These are phyloP conservation scores for Dissostichus mawsoni DNA, from an alignment of 2,113 vertebrate genomes.

Conservation along the genomic window DNA sequence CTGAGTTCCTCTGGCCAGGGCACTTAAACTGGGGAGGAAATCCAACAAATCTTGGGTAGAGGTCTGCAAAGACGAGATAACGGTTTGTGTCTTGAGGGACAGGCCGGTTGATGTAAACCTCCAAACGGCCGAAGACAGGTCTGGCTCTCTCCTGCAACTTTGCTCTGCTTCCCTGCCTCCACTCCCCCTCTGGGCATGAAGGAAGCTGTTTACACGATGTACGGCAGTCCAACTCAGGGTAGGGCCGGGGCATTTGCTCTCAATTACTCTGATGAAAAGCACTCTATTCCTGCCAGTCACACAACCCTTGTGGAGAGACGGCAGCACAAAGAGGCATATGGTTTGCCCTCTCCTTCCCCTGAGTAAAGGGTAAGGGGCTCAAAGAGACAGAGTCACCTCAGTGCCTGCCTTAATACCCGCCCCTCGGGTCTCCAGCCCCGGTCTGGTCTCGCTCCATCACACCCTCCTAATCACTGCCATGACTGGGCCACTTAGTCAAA, in stretches of 20 bases:
- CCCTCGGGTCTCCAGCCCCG: conserved; percentile 42
- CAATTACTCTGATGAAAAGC: conserved; percentile 80
- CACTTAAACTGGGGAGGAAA: conserved; percentile 45
- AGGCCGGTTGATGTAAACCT: conserved; percentile 27
- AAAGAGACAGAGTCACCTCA: conserved; percentile 56
- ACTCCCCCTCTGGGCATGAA: conserved; percentile 57
- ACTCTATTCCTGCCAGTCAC: conserved; percentile 67
- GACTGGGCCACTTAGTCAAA: conserved; percentile 76
- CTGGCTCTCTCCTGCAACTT: conserved; percentile 44
- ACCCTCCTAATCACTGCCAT: conserved; percentile 75
- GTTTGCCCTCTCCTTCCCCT: conserved; percentile 68
- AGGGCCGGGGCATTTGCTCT: conserved; percentile 79
- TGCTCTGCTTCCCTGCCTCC: conserved; percentile 45
- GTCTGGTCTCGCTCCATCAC: conserved; percentile 70
- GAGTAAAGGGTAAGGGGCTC: conserved; percentile 46
- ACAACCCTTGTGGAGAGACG: conserved; percentile 32
- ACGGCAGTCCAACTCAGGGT: conserved; percentile 64
- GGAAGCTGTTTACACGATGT: conserved; percentile 57
- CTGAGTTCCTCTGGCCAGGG: conserved; percentile 38
- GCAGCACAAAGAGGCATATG: conserved; percentile 65
- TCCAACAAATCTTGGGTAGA: conserved; percentile 65
- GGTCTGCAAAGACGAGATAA: conserved; percentile 71
- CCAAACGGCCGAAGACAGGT: conserved; percentile 35
- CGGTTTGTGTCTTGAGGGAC: conserved; percentile 46
- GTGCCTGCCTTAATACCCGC: conserved; percentile 39